Evolutionary conservation across 1,140 invertebrate species (phyloP), one percentile per base, ranked within the genome.

Genomic region (Arion vulgaris): DNA sequence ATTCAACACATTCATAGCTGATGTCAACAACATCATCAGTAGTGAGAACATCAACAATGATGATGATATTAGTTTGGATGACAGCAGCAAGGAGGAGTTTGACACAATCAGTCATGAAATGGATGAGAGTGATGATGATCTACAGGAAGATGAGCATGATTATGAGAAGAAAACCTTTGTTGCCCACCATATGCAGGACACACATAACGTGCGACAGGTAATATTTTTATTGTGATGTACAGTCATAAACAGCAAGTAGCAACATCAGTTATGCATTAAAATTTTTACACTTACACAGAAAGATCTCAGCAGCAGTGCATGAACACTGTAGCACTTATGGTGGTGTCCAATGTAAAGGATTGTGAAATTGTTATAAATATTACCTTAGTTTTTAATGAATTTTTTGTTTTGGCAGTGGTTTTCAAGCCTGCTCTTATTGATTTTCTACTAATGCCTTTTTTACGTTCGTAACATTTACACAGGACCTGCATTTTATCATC

Each of bases 121-220:
- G 36, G 79, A 69, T 7, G 71, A 80, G 0, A 32, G 53, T 17
- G 74, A 66, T 66, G 62, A 81, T 28, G 82, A 84, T 11, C 38
- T 75, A 0, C 23, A 41, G 7, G 85, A 86, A 62, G 62, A 84
- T 41, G 83, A 84, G 66, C 82, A 84, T 41, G 81, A 73, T 36
- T 68, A 80, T 49, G 32, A 28, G 32, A 66, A 81, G 9, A 69
- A 80, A 17, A 11, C 74, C 32, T 83, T 83, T 17, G 72, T 81
- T 38, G 86, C 85, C 49, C 73, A 87, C 39, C 77, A 66, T n/a
- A 77, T 80, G 57, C 66, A 77, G 41, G 79, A 85, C 72, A 80
- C 41, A 0, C 78, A 80, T 23, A 9, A 76, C 38, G 78, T 85
- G 4, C 1, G 78, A 26, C 85, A 86, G 80, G 81, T 85, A 49